A percentile compares a stretch with the other conserved stretches of the same genome.
Evolutionary conservation across 1,140 invertebrate species (phyloP).

Genomic region (Yoshiicerus persimilis): DNA sequence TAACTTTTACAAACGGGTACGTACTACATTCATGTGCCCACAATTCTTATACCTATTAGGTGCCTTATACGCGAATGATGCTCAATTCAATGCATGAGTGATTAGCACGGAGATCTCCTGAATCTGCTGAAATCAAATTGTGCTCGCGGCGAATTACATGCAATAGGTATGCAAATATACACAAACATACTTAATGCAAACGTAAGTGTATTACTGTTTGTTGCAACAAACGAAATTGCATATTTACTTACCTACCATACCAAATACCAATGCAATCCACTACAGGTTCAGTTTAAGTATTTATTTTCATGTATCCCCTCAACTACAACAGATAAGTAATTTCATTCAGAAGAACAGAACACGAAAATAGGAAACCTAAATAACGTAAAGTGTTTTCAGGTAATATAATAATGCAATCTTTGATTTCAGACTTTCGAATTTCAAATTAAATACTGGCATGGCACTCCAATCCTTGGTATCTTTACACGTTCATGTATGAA

Average conservation of each 20-base stretch:
- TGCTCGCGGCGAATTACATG: background rate
- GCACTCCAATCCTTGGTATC: background rate
- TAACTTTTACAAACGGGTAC: no score
- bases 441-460: background rate
- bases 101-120: slow-evolving; percentile 14
- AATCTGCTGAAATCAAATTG: background rate
- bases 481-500: background rate
- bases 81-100: slow-evolving; percentile 1
- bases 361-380: background rate
- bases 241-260: background rate
- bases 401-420: background rate
- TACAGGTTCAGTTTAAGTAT: background rate
- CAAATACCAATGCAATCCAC: background rate
- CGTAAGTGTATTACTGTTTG: background rate
- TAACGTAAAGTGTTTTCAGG: background rate
- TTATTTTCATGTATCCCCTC: background rate
- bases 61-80: background rate
- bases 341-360: background rate
- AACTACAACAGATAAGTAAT: background rate
- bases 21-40: background rate
- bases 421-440: background rate
- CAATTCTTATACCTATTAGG: background rate
- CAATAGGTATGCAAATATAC: background rate
- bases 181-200: background rate
- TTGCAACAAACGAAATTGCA: background rate